These are phyloP conservation scores for Pemphigus obesinymphae DNA, from an alignment of 1,140 invertebrate species.

Conservation along the genomic window DNA sequence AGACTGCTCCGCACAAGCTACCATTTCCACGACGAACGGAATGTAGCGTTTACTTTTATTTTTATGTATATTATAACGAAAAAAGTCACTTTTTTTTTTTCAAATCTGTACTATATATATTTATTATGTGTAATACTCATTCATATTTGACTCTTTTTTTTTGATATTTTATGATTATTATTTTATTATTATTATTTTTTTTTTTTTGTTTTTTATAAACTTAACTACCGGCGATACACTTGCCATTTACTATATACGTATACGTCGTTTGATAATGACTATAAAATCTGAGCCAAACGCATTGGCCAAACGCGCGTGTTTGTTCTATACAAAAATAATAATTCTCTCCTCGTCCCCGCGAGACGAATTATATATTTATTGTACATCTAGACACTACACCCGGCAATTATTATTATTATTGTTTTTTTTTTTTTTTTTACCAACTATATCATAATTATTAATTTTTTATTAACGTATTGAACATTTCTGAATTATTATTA, in stretches of 20 bases:
- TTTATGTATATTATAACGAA: not conserved
- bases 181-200: not conserved
- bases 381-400: not conserved
- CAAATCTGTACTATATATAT: not conserved
- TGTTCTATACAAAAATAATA: too few relatives aligned
- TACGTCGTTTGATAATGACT: too few relatives aligned
- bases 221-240: slow-evolving; percentile 8
- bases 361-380: not conserved
- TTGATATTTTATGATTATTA: not conserved
- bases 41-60: not conserved
- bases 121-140: not conserved
- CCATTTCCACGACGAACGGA: not conserved
- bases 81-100: not conserved
- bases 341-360: not conserved
- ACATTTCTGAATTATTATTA: too few relatives aligned
- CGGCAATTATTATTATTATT: not conserved
- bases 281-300: too few relatives aligned
- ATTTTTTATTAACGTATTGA: too few relatives aligned
- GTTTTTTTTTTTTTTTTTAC: not conserved
- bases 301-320: not conserved
- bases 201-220: not conserved
- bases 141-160: not conserved
- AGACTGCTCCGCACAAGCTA: too few relatives aligned
- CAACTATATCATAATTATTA: too few relatives aligned
- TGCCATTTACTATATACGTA: slow-evolving; percentile 26